Percentiles rank a stretch among this genome's conserved stretches.
Conservation (phyloP, 2,113 vertebrate species). For the Chamaea fasciata region DNA sequence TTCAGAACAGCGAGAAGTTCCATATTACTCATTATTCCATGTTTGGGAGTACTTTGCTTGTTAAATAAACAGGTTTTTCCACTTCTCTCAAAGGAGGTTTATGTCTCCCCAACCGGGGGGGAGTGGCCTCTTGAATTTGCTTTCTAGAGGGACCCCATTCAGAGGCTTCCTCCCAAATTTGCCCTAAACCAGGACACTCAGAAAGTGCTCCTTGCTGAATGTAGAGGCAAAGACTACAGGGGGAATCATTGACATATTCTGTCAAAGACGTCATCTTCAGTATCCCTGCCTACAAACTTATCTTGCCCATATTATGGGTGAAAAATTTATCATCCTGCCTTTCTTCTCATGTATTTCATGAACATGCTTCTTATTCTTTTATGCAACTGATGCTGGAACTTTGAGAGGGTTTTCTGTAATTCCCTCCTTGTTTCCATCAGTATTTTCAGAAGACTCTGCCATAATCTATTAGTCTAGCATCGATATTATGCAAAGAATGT, state of each 20-base stretch:
- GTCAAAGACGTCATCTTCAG: not conserved
- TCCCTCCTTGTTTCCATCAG: not conserved
- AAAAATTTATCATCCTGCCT: not conserved
- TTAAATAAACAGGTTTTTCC: not conserved
- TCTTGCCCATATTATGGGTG: not conserved
- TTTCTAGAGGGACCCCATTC: not conserved
- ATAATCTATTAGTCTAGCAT: not conserved
- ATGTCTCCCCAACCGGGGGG: accelerated
- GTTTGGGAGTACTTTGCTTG: not conserved
- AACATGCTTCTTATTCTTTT: not conserved
- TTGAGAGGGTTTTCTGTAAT: not conserved
- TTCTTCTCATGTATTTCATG: not conserved
- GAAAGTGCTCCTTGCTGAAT: not conserved
- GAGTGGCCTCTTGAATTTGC: not conserved
- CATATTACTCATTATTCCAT: not conserved
- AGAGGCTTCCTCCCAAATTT: not conserved
- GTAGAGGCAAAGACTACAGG: not conserved
- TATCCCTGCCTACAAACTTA: not conserved
- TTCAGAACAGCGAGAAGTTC: not conserved
- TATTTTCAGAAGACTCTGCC: not conserved
- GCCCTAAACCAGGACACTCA: not conserved
- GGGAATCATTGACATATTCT: not conserved
- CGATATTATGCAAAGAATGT: not conserved
- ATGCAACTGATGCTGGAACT: not conserved
- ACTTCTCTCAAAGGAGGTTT: not conserved